Percentiles rank a stretch among this genome's conserved stretches.
phyloP scores from a whole-genome alignment of 2,113 vertebrate species.

The Xenotilapia flavipinnis region DNA sequence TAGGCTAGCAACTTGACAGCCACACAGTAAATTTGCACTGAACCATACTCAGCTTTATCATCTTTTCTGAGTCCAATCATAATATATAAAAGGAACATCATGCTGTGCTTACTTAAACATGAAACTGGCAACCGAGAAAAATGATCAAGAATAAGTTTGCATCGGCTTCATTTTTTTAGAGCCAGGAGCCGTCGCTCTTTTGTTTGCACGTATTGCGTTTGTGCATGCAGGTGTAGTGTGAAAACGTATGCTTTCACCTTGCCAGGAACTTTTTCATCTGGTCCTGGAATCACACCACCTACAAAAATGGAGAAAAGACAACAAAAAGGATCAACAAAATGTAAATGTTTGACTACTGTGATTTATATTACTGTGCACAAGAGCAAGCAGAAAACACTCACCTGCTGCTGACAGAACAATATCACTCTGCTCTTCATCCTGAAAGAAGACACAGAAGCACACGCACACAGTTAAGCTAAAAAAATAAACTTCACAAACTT shows the following conservation, averaged over 20 bases:
- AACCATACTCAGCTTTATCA: neutral
- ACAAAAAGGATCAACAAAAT: neutral
- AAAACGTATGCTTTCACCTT: slow-evolving; percentile 5
- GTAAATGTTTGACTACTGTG: neutral
- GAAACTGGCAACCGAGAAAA: neutral
- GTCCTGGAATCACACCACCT: neutral
- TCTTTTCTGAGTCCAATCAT: neutral
- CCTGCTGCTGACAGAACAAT: neutral
- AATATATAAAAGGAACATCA: neutral
- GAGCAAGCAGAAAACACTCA: neutral
- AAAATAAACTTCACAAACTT: neutral
- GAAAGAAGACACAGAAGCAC: neutral
- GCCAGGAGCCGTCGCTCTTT: neutral
- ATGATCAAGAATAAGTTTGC: neutral
- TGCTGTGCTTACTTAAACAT: rapidly evolving
- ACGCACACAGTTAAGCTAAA: neutral
- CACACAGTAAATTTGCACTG: neutral
- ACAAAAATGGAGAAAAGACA: neutral
- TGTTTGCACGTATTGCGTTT: rapidly evolving
- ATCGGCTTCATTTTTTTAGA: neutral
- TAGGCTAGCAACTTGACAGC: neutral
- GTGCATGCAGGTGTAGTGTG: neutral
- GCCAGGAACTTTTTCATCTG: neutral
- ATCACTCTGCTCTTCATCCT: slow-evolving; percentile 32
- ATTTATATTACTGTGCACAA: neutral